A percentile compares a stretch with the other conserved stretches of the same genome.
phyloP scores from a whole-genome alignment of 2,113 vertebrate species.

The Haemorhous mexicanus region DNA sequence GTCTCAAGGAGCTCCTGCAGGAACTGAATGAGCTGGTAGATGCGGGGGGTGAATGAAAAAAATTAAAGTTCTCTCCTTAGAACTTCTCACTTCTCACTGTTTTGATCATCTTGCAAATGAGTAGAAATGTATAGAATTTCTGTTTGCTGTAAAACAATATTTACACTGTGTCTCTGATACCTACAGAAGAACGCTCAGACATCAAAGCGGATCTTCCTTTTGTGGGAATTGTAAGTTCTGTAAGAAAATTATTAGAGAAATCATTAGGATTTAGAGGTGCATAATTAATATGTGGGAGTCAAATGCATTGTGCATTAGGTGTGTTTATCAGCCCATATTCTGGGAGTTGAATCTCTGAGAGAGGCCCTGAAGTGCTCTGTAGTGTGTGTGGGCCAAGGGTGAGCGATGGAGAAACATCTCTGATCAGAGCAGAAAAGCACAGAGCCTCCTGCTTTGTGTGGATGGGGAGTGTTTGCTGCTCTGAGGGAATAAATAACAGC shows the following conservation, averaged over 20 bases:
- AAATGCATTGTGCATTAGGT: not conserved
- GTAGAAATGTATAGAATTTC: not conserved
- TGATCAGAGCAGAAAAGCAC: not conserved
- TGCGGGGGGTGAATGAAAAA: not conserved
- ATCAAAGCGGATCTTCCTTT: not conserved
- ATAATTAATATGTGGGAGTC: not conserved
- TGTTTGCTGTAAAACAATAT: not conserved
- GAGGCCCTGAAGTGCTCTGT: not conserved
- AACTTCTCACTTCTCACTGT: not conserved
- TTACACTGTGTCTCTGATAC: not conserved
- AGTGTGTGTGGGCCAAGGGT: not conserved
- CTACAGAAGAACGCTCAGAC: not conserved
- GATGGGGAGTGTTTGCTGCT: not conserved
- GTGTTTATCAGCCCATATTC: not conserved
- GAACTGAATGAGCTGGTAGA: not conserved
- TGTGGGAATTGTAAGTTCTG: not conserved
- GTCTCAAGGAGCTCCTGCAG: not conserved
- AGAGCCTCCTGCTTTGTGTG: not conserved
- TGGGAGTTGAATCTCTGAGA: not conserved
- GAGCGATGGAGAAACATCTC: not conserved
- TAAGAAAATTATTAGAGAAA: not conserved
- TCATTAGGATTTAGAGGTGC: not conserved
- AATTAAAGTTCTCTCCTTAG: not conserved
- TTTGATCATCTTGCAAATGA: not conserved
- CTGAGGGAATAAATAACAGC: not conserved